These are phyloP conservation scores for Dromaius novaehollandiae DNA, from an alignment of 2,113 vertebrate species.

Conservation along the genomic window DNA sequence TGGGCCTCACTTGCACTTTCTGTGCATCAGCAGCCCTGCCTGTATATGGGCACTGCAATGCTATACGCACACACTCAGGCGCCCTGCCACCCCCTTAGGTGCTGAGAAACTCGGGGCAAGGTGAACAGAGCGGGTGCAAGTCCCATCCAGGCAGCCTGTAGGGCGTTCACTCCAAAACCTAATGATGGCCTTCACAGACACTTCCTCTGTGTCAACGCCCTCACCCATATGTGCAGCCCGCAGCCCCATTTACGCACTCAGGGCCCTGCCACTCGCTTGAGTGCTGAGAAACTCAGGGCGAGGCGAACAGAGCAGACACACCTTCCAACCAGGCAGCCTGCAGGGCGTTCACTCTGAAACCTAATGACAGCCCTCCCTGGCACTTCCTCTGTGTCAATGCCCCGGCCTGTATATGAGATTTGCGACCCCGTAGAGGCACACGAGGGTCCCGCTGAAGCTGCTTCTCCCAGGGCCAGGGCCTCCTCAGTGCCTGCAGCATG, in stretches of 20 bases:
- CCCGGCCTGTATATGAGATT: accelerated
- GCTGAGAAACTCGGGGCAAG: background rate
- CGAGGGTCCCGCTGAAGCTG: background rate
- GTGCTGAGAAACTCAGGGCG: too few relatives aligned
- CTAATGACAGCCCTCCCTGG: background rate
- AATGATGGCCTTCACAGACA: background rate
- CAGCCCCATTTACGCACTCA: accelerated
- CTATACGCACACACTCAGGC: accelerated
- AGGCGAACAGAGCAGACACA: background rate
- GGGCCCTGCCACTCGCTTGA: background rate
- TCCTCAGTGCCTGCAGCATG: background rate
- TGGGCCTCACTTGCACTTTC: background rate
- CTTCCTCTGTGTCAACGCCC: accelerated
- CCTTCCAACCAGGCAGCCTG: background rate
- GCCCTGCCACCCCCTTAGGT: accelerated
- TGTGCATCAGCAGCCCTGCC: background rate
- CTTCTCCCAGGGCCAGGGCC: background rate
- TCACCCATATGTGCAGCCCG: background rate
- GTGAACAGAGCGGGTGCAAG: too few relatives aligned
- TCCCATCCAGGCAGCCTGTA: background rate
- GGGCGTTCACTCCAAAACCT: background rate
- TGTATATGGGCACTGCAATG: accelerated
- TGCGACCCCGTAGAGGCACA: accelerated
- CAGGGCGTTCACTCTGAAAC: background rate
- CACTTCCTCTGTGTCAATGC: background rate